These are phyloP conservation scores for Amaurobius ferox DNA, from an alignment of 2,888 invertebrate species.

Conservation along the genomic window DNA sequence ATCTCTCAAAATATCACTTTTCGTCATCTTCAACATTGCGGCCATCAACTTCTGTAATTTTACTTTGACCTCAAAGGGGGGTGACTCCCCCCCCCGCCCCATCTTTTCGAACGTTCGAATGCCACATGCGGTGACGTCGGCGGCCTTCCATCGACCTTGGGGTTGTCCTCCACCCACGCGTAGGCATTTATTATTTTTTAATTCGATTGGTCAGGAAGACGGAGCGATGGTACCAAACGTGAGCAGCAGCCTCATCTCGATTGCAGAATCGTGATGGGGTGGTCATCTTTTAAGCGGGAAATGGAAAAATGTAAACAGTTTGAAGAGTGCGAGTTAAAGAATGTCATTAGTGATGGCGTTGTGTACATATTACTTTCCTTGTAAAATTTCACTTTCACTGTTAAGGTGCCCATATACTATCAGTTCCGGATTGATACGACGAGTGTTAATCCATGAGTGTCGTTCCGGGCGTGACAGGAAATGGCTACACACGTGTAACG, in stretches of 20 bases:
- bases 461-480: no score
- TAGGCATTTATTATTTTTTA: neutral
- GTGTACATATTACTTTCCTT: no score
- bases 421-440: no score
- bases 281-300: constrained; percentile 24
- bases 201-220: constrained; percentile 9
- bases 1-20: constrained; percentile 1
- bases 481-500: no score
- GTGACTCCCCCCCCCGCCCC: neutral
- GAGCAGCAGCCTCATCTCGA: constrained; percentile 26
- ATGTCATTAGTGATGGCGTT: no score
- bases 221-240: constrained; percentile 2
- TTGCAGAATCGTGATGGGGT: constrained; percentile 59
- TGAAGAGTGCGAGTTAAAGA: no score
- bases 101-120: neutral
- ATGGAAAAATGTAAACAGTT: constrained; percentile 35
- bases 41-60: constrained; percentile 1
- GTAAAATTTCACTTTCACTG: no score
- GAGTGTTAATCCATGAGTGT: no score
- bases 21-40: neutral
- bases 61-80: neutral
- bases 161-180: constrained; percentile 63
- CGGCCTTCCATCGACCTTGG: constrained; percentile 41
- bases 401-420: no score
- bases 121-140: constrained; percentile 33